Conservation (phyloP, 64 coral and sea anemone genomes). For the Catalaphyllia jardinei region DNA sequence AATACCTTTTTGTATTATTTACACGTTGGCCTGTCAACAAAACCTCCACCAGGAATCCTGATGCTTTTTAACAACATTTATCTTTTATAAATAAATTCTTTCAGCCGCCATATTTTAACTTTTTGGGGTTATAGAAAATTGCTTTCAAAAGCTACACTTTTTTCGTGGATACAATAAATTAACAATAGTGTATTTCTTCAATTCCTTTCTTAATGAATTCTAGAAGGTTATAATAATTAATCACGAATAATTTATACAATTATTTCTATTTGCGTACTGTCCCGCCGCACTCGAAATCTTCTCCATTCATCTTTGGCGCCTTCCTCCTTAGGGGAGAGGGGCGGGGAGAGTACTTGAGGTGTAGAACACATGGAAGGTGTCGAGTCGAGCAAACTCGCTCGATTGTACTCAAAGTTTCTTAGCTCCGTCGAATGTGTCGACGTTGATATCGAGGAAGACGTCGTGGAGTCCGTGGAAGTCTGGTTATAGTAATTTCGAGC, state of each 20-base stretch:
- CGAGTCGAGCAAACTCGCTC: constrained; percentile 85
- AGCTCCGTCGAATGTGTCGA: constrained; percentile 88
- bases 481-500: constrained; percentile 88
- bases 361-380: constrained; percentile 73
- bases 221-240: constrained; percentile 32
- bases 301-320: constrained; percentile 92
- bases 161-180: constrained; percentile 39
- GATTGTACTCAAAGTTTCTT: constrained; percentile 94
- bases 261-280: constrained; percentile 95
- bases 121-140: constrained; percentile 35
- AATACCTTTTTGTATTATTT: constrained; percentile 43
- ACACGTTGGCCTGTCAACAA: constrained; percentile 28
- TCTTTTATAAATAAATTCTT: constrained; percentile 35
- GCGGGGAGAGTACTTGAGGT: constrained; percentile 81
- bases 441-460: constrained; percentile 60
- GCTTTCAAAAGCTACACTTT: constrained; percentile 39
- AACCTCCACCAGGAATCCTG: constrained; percentile 15
- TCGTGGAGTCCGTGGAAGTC: constrained; percentile 78
- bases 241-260: constrained; percentile 84
- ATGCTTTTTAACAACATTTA: constrained; percentile 22
- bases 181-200: constrained; percentile 8
- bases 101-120: constrained; percentile 40
- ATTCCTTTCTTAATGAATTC: constrained; percentile 22
- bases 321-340: constrained; percentile 87
- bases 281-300: constrained; percentile 88